Conservation (phyloP, 1,140 invertebrate genomes). For the Atta texana region DNA sequence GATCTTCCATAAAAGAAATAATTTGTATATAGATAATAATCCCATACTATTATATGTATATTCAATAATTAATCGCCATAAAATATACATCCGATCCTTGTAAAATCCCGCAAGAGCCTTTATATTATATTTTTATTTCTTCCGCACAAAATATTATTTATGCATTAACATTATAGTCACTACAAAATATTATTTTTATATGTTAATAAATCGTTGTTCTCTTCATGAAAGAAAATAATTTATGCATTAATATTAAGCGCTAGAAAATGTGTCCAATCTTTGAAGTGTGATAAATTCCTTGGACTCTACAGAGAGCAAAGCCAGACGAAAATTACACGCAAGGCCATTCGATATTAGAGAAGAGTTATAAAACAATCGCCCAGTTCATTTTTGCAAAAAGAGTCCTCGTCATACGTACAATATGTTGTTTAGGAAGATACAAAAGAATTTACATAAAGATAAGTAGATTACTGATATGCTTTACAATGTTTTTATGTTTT, state of each 20-base stretch:
- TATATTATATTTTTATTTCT: background rate
- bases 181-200: conserved; percentile 30
- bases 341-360: conserved; percentile 10
- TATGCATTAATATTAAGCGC: conserved; percentile 8
- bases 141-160: background rate
- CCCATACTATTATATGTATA: background rate
- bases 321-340: background rate
- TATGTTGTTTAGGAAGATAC: conserved; percentile 19
- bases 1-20: conserved; percentile 17
- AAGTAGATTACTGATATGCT: background rate
- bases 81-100: conserved; percentile 19
- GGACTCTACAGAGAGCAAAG: background rate
- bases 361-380: conserved; percentile 7
- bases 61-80: conserved; percentile 19
- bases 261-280: background rate
- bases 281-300: background rate
- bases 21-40: conserved; percentile 35
- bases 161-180: conserved; percentile 1
- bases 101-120: background rate
- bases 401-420: background rate
- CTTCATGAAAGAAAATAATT: conserved; percentile 22
- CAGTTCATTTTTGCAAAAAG: background rate
- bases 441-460: conserved; percentile 26
- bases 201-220: background rate
- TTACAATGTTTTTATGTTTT: conserved; percentile 23